Conservation (phyloP, 92 coral and sea anemone species). For the Metridium senile region DNA sequence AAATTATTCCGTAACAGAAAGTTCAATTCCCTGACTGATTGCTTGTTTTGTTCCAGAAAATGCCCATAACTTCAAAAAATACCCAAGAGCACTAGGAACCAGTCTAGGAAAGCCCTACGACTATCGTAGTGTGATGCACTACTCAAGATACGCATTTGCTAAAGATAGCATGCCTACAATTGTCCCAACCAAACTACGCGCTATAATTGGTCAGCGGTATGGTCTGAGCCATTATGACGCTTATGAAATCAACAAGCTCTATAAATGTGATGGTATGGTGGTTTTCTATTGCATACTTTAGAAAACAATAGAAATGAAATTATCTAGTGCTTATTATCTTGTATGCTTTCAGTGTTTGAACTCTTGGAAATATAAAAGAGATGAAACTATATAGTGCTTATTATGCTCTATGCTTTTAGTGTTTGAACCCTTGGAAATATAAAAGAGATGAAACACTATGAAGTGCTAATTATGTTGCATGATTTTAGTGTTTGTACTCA, state of each 20-base stretch:
- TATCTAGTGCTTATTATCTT: too few species aligned
- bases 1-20: not conserved
- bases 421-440: too few species aligned
- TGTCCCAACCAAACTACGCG: slow-evolving; percentile 23
- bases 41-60: slow-evolving; percentile 64
- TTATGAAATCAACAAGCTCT: slow-evolving; percentile 67
- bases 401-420: too few species aligned
- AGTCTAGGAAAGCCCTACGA: slow-evolving; percentile 77
- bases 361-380: too few species aligned
- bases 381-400: too few species aligned
- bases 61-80: slow-evolving; percentile 60
- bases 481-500: too few species aligned
- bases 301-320: not conserved
- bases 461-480: too few species aligned
- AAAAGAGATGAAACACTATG: too few species aligned
- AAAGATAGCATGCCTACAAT: slow-evolving; percentile 48
- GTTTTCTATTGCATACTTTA: not conserved
- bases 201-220: slow-evolving; percentile 48
- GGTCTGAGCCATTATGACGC: slow-evolving; percentile 65
- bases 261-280: slow-evolving; percentile 57
- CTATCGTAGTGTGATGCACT: slow-evolving; percentile 82
- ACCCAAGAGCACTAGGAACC: slow-evolving; percentile 59
- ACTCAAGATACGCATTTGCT: slow-evolving; percentile 56
- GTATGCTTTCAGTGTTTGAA: too few species aligned
- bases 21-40: not conserved